Conservation (phyloP, 1,140 invertebrate genomes). For the Octopus sinensis region DNA sequence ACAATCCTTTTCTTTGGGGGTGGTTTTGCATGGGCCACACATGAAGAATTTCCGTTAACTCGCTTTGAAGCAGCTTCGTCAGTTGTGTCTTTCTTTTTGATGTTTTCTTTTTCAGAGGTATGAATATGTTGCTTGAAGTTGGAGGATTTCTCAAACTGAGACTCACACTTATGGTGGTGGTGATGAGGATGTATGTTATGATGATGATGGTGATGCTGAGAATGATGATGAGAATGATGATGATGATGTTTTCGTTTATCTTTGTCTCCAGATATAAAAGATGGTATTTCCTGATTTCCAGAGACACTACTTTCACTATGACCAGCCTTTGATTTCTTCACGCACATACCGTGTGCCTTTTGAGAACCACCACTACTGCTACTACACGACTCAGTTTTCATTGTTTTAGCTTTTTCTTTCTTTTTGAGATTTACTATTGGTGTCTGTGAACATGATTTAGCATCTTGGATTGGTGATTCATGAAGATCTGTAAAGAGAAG, state of each 20-base stretch:
- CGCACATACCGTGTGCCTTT: not conserved
- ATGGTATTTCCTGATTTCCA: not conserved
- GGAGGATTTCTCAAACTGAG: slow-evolving; percentile 7
- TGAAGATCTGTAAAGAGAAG: not conserved
- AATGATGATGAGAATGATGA: slow-evolving; percentile 28
- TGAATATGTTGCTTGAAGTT: slow-evolving; percentile 2
- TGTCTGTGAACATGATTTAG: not conserved
- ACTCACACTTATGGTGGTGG: slow-evolving; percentile 35
- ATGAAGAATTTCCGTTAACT: not conserved
- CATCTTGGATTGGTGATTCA: not conserved
- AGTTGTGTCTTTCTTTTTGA: not conserved
- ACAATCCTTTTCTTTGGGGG: slow-evolving; percentile 37
- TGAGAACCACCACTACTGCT: not conserved
- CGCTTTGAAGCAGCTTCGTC: not conserved
- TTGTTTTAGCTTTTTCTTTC: not conserved
- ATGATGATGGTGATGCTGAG: slow-evolving; percentile 24
- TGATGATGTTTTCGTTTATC: slow-evolving; percentile 23
- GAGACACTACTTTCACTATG: not conserved
- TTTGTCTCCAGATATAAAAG: not conserved
- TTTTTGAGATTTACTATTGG: not conserved
- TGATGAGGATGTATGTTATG: slow-evolving; percentile 34
- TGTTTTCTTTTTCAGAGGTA: slow-evolving; percentile 12
- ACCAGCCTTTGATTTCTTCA: slow-evolving; percentile 3
- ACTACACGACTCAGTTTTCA: not conserved
- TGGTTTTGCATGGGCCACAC: not conserved